These are phyloP conservation scores for Ricordea florida DNA, from an alignment of 92 coral and sea anemone species.

Conservation along the genomic window DNA sequence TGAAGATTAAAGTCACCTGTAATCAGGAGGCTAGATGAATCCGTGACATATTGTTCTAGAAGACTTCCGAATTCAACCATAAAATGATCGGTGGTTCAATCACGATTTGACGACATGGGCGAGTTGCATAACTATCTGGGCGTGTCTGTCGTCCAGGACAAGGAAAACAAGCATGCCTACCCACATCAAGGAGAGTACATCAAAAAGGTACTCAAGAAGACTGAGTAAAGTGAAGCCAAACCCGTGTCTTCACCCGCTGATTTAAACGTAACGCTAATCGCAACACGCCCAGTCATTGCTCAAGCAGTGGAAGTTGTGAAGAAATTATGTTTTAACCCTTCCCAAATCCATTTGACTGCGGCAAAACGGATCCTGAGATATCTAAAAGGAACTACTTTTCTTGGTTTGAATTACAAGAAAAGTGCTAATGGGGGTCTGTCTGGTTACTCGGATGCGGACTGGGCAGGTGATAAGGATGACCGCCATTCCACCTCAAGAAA, in stretches of 20 bases:
- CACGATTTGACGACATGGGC: constrained; percentile 17
- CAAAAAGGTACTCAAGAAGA: constrained; percentile 16
- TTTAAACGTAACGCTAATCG: constrained; percentile 50
- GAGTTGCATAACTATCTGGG: too few relatives aligned
- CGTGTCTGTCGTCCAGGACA: constrained; percentile 50
- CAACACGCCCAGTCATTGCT: constrained; percentile 54
- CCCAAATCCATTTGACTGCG: constrained; percentile 8
- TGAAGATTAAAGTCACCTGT: not conserved
- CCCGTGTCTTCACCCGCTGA: constrained; percentile 58
- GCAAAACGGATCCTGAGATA: constrained; percentile 10
- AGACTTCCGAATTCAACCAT: constrained; percentile 23
- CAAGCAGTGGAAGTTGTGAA: constrained; percentile 56
- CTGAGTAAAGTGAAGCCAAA: constrained; percentile 55
- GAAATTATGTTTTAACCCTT: constrained; percentile 41
- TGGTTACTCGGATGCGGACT: constrained; percentile 36
- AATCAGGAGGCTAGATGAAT: constrained; percentile 1
- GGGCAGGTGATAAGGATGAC: constrained; percentile 51
- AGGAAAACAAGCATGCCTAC: constrained; percentile 24
- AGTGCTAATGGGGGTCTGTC: not conserved
- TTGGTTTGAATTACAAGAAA: too few relatives aligned
- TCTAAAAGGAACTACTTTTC: too few relatives aligned
- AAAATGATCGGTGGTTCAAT: not conserved
- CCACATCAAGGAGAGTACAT: constrained; percentile 9
- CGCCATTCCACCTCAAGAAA: constrained; percentile 49
- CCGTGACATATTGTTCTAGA: constrained; percentile 16